Base-by-base conservation (phyloP, 2,888 invertebrate species). In the Alloplasta piceator region DNA sequence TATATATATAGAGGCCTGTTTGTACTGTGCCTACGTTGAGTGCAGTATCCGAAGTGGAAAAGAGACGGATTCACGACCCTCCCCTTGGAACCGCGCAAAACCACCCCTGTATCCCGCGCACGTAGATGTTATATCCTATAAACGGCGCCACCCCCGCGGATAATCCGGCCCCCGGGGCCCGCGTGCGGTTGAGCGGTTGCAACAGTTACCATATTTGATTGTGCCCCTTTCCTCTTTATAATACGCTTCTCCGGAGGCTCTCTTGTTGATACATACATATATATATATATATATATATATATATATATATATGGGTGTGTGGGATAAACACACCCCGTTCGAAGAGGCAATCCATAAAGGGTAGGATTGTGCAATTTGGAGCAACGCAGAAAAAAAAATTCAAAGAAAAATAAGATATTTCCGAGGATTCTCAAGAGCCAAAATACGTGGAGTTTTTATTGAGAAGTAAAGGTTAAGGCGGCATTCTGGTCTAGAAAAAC, bases 141-240 rank as follows among this genome's bases (percentile, higher is more conserved):
- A 91, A 89, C 90, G 88, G 84, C 85, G 85, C 86, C 86, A 86
- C 87, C 89, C 89, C 86, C 86, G 82, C 85, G 84, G 87, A 89
- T 92, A 91, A 92, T 91, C 91, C 88, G 87, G 88, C 89, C 92
- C 90, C 88, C 89, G 86, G 91, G 92, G 91, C 87, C 89, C 87
- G 89, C 88, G 89, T 91, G 91, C 86, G 89, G 89, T 90, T 91
- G 92, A 91, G 83, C 86, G 90, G 85, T 90, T 87, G 89, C 88
- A 90, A 90, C 91, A 90, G 91, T 92, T 91, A 90, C 90, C 90
- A 90, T 91, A 90, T 90, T 91, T 91, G 91, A 91, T 91, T 91
- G 90, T 88, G 86, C 85, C 87, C 85, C 87, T 73, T 82, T 80
- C 82, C 82, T 76, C 76, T 68, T 70, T 46, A 72, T 67, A 60